Base-by-base conservation (phyloP, 2,888 invertebrate species). In the Caenorhabditis virilis region DNA sequence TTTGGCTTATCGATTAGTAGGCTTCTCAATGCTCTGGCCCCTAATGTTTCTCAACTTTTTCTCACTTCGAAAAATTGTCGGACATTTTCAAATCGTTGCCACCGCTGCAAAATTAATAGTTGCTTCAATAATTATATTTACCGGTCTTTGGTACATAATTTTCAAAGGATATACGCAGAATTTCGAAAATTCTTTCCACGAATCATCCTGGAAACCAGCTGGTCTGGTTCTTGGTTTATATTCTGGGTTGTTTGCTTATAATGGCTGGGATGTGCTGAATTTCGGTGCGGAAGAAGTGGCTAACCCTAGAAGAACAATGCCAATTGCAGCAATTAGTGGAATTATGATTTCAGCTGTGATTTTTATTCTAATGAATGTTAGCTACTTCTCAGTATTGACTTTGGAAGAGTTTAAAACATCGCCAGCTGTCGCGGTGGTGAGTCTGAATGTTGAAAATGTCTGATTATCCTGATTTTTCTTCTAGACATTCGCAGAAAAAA, bases 291-390 rank as follows among this genome's bases (percentile, higher is more conserved):
- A 80, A 45, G 79, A 80, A 47, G 67, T 80, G 33, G 72, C 72
- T 45, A 77, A 78, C 61, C 80, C 80, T 9, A 65, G 71, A 55
- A 72, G 78, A 54, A 79, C 74, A 2, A 42, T 79, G 9, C 79
- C 79, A 6, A 67, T 80, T 25, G 77, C 79, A 3, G 77, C 76
- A 2, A 59, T 78, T 39, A 58, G 69, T 47, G 79, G 79, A 23
- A 78, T 79, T 9, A 49, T 43, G 2, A 72, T 77, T 13, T 72
- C 79, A 1, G 76, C 76, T 1, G 35, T 64, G 6, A 69, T 93
- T 58, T 94, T 93, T 85, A 91, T 92, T 47, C 84, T 92, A 79
- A 91, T 92, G 9, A 94, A 94, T 85, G 87, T 93, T 73, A 91
- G 93, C 35, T 94, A 94, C 86, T 92, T 93, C 84, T 90, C 91